Percentiles rank a stretch among this genome's conserved stretches.
Evolutionary conservation across 2,113 vertebrate genomes (phyloP).

Genomic region (Barbus barbus): DNA sequence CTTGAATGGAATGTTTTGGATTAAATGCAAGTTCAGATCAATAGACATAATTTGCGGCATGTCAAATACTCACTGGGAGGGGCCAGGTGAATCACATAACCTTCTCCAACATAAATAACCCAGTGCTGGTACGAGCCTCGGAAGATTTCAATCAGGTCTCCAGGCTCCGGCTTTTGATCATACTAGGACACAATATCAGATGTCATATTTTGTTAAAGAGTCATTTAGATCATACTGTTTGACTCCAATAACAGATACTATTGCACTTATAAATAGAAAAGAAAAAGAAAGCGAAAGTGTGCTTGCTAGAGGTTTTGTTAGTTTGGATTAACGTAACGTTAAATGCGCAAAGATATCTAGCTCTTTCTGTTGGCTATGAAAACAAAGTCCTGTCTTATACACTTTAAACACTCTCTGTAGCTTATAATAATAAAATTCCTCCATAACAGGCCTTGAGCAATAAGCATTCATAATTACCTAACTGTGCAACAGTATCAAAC

Average conservation of each 20-base stretch:
- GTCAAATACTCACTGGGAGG: constrained; percentile 72
- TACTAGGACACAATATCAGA: constrained; percentile 54
- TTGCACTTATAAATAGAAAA: neutral
- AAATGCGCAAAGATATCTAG: no score
- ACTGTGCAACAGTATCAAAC: neutral
- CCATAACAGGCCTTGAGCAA: neutral
- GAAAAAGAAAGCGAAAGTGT: neutral
- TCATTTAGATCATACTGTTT: neutral
- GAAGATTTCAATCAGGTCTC: constrained; percentile 85
- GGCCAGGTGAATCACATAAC: constrained; percentile 81
- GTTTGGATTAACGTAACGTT: neutral
- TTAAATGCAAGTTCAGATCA: neutral
- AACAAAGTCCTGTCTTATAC: neutral
- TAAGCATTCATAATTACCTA: neutral
- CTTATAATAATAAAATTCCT: neutral
- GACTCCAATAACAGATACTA: neutral
- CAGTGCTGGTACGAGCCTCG: constrained; percentile 82
- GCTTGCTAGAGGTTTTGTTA: neutral
- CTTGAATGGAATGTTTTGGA: neutral
- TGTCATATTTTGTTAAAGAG: neutral
- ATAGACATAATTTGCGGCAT: neutral
- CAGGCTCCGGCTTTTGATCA: constrained; percentile 72
- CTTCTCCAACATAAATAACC: constrained; percentile 83
- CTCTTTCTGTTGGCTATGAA: neutral
- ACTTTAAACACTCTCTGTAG: neutral